A percentile compares a stretch with the other conserved stretches of the same genome.
Conservation (phyloP, 2,888 invertebrate genomes). For the Prosapia bicincta region DNA sequence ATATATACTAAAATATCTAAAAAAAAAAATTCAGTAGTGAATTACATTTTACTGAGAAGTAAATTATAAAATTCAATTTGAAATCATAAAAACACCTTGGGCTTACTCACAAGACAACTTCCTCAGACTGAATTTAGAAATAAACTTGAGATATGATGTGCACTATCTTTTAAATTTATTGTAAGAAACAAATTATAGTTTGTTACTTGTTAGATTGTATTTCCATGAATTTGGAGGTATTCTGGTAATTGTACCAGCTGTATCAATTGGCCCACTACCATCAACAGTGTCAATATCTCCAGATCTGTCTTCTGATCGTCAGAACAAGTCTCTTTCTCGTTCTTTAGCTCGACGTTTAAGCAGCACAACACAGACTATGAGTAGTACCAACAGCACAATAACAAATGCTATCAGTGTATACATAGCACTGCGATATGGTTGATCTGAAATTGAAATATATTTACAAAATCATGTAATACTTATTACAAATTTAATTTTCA, state of each 20-base stretch:
- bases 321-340: slow-evolving; percentile 43
- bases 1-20: too few relatives aligned
- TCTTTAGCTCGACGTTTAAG: slow-evolving; percentile 48
- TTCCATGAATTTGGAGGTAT: slow-evolving; percentile 35
- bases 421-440: slow-evolving; percentile 57
- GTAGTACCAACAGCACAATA: slow-evolving; percentile 50
- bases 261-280: slow-evolving; percentile 30
- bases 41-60: too few relatives aligned
- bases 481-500: too few relatives aligned
- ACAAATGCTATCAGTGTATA: slow-evolving; percentile 58
- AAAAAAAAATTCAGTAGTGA: too few relatives aligned
- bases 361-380: slow-evolving; percentile 53
- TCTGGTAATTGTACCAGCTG: slow-evolving; percentile 16
- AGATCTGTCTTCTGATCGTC: slow-evolving; percentile 38
- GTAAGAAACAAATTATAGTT: slow-evolving; percentile 30
- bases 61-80: too few relatives aligned
- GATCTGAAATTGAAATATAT: slow-evolving; percentile 29
- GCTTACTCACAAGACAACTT: too few relatives aligned
- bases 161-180: too few relatives aligned
- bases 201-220: slow-evolving; percentile 35
- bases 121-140: too few relatives aligned
- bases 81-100: too few relatives aligned
- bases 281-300: slow-evolving; percentile 13
- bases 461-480: too few relatives aligned
- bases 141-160: too few relatives aligned